Conservation (phyloP, 2,888 invertebrate genomes). For the Acrocera orbiculus region DNA sequence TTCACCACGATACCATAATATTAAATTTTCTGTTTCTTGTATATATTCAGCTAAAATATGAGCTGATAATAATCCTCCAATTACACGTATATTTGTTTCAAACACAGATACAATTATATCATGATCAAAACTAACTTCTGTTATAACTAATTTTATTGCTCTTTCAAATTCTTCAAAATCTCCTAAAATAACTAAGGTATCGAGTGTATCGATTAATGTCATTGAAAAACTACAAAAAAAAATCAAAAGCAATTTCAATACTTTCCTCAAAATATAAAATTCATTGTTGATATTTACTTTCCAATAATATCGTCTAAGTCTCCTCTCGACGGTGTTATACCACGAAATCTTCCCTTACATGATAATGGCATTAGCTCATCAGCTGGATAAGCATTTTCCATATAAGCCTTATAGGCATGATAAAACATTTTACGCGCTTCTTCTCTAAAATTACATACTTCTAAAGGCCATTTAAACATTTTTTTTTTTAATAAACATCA, state of each 20-base stretch:
- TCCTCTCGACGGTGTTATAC: conserved; percentile 76
- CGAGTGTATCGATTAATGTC: conserved; percentile 86
- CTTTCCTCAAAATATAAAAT: not conserved
- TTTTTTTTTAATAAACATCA: too few relatives aligned
- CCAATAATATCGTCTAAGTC: conserved; percentile 94
- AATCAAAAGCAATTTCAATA: conserved; percentile 8
- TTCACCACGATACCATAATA: conserved; percentile 81
- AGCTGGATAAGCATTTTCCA: conserved; percentile 95
- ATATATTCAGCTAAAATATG: conserved; percentile 76
- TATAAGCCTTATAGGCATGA: conserved; percentile 89
- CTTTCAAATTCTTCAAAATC: conserved; percentile 88
- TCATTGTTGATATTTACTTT: too few relatives aligned
- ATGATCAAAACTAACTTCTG: conserved; percentile 77
- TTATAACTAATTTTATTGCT: conserved; percentile 70
- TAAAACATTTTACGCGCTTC: conserved; percentile 91
- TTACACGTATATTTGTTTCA: conserved; percentile 92
- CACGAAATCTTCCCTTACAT: conserved; percentile 82
- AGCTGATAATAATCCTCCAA: conserved; percentile 88
- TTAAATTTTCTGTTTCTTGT: conserved; percentile 51
- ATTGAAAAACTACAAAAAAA: conserved; percentile 77
- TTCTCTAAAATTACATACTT: conserved; percentile 41
- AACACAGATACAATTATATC: conserved; percentile 95
- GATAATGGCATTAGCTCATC: conserved; percentile 96
- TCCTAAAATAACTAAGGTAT: conserved; percentile 80
- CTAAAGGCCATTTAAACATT: not conserved